phyloP scores from a whole-genome alignment of 2,113 vertebrate species.

The Tympanuchus pallidicinctus region DNA sequence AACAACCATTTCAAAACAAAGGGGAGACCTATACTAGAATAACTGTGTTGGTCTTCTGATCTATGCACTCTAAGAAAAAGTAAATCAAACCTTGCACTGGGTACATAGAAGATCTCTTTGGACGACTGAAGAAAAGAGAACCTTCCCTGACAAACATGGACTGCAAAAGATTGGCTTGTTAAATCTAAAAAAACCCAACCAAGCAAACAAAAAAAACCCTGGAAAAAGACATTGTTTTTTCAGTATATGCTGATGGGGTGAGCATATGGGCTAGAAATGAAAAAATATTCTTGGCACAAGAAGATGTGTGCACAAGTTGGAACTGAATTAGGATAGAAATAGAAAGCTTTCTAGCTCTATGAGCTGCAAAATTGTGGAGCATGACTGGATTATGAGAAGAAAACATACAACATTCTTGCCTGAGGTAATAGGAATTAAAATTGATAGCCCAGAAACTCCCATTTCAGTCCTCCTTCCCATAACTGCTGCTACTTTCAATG shows the following conservation, averaged over 20 bases:
- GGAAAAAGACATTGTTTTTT: background rate
- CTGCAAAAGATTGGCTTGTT: background rate
- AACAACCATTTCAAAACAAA: background rate
- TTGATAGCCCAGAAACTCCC: background rate
- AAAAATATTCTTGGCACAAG: background rate
- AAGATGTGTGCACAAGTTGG: background rate
- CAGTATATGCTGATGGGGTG: background rate
- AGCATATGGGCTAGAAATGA: background rate
- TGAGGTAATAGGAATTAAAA: background rate
- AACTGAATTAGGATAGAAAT: background rate
- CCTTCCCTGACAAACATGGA: background rate
- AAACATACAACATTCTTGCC: background rate
- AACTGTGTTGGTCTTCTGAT: background rate
- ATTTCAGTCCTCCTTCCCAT: background rate
- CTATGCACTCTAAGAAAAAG: background rate
- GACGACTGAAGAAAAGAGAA: background rate
- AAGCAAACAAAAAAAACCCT: background rate
- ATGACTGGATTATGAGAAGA: background rate
- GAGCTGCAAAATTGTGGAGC: background rate
- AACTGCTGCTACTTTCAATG: background rate
- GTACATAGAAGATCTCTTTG: background rate
- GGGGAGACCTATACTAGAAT: background rate
- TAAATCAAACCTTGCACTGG: background rate
- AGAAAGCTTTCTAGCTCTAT: background rate
- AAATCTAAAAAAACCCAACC: background rate